Evolutionary conservation across 2,113 vertebrate genomes (phyloP).

Genomic region (Eolophus roseicapilla): DNA sequence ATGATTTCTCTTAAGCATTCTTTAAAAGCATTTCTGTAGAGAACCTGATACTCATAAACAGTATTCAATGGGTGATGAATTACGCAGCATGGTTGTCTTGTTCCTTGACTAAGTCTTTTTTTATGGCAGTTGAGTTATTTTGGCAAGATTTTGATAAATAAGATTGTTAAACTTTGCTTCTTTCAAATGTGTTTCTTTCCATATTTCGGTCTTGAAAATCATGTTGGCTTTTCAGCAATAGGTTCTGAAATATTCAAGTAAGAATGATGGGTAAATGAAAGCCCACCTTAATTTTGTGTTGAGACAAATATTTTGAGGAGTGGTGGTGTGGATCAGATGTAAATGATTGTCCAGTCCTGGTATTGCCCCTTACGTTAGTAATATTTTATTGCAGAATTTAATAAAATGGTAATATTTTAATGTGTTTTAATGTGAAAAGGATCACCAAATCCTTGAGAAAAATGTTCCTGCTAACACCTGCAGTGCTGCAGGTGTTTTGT

Average conservation of each 20-base stretch:
- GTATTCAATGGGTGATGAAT: conserved; percentile 61
- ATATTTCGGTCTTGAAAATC: neutral
- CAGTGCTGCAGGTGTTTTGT: neutral
- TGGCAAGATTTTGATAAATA: conserved; percentile 6
- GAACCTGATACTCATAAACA: conserved; percentile 25
- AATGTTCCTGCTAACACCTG: neutral
- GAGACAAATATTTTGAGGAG: neutral
- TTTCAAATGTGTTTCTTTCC: neutral
- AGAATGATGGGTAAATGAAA: neutral
- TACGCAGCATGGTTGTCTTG: conserved; percentile 48
- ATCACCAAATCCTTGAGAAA: neutral
- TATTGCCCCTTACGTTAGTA: neutral
- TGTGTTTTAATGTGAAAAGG: neutral
- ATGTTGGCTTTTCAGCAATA: neutral
- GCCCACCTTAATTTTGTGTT: neutral
- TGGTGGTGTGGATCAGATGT: neutral
- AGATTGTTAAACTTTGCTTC: conserved; percentile 39
- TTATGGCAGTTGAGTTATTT: conserved; percentile 44
- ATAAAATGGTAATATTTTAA: neutral
- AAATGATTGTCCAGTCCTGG: neutral
- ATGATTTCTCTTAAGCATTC: conserved; percentile 26
- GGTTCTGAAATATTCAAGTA: conserved; percentile 28
- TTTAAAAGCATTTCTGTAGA: conserved; percentile 54
- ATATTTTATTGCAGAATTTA: neutral
- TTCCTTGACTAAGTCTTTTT: conserved; percentile 52